Evolutionary conservation across 1,140 invertebrate species (phyloP).

Genomic region (Drosophila lacteicornis): DNA sequence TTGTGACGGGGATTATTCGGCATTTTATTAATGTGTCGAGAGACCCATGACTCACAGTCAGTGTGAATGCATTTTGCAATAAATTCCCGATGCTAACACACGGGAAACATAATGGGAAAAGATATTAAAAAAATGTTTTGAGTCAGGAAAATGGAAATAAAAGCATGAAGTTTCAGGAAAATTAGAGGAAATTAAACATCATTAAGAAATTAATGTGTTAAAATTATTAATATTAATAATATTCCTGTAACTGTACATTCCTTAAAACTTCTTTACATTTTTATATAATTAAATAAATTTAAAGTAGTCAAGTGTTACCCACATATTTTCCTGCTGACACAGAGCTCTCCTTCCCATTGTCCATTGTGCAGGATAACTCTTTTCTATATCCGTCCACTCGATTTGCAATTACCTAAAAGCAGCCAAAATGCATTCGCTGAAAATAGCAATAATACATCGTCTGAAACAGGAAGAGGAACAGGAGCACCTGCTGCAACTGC

Average conservation of each 20-base stretch:
- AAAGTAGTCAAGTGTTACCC: neutral
- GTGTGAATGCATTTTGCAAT: slow-evolving; percentile 9
- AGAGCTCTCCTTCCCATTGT: neutral
- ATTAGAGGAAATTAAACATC: no score
- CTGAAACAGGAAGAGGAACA: slow-evolving; percentile 5
- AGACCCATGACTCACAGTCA: slow-evolving; percentile 41
- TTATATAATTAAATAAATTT: no score
- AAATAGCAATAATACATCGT: slow-evolving; percentile 25
- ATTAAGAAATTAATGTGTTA: no score
- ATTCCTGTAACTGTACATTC: neutral
- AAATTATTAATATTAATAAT: no score
- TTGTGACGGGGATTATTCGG: slow-evolving; percentile 58
- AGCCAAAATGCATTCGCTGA: slow-evolving; percentile 35
- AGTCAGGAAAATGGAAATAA: no score
- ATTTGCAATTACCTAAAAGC: slow-evolving; percentile 35
- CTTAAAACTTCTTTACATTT: neutral
- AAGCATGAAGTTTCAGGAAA: no score
- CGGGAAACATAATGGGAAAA: neutral
- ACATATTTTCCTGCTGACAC: neutral
- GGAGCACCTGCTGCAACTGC: slow-evolving; percentile 31
- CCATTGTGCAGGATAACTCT: slow-evolving; percentile 6
- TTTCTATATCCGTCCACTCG: neutral
- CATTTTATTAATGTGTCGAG: slow-evolving; percentile 64
- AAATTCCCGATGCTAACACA: slow-evolving; percentile 4
- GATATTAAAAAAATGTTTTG: neutral